Percentiles rank a stretch among this genome's conserved stretches.
Evolutionary conservation across 2,888 invertebrate genomes (phyloP).

Genomic region (Ceramica pisi): DNA sequence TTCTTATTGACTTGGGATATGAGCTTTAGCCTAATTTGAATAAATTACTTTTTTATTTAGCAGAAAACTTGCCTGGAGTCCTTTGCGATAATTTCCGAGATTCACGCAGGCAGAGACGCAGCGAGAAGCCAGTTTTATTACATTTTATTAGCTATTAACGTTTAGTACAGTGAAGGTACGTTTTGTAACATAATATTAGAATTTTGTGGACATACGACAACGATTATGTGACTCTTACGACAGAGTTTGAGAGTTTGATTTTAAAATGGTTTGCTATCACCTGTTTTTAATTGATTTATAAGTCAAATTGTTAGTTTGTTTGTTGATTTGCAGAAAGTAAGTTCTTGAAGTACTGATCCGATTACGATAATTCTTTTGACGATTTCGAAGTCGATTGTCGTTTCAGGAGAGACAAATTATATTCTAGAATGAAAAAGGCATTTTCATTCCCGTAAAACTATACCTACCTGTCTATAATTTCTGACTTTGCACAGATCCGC

Average conservation of each 20-base stretch:
- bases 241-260: neutral
- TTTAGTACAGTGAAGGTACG: constrained; percentile 42
- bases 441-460: too few relatives aligned
- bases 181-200: constrained; percentile 32
- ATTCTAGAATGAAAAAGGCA: too few relatives aligned
- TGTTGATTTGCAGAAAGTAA: neutral
- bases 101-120: neutral
- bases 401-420: too few relatives aligned
- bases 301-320: neutral
- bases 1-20: too few relatives aligned
- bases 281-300: too few relatives aligned
- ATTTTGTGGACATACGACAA: constrained; percentile 36
- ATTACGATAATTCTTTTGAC: neutral
- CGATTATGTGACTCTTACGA: constrained; percentile 24
- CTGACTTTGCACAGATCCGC: neutral
- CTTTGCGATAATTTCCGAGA: neutral
- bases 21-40: too few relatives aligned
- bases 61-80: neutral
- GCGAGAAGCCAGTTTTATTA: constrained; percentile 8
- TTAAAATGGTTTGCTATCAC: neutral
- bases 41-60: too few relatives aligned
- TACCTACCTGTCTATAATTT: too few relatives aligned
- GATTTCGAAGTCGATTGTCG: too few relatives aligned
- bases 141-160: constrained; percentile 48
- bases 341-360: neutral